Evolutionary conservation across 2,113 vertebrate genomes (phyloP).

Genomic region (Osmerus eperlanus): DNA sequence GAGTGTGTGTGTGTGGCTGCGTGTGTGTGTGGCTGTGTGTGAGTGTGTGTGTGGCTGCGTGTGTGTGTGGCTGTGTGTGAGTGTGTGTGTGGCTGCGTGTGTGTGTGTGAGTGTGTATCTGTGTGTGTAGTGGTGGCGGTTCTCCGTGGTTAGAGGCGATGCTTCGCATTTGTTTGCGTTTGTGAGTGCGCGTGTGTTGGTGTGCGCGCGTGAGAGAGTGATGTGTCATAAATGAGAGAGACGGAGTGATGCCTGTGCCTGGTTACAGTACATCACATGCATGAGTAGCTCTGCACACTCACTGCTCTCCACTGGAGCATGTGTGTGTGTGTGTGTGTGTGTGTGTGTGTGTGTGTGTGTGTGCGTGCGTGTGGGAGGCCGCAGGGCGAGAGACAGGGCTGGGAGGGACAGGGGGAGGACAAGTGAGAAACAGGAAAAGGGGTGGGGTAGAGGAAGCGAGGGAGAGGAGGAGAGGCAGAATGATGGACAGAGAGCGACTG

Average conservation of each 20-base stretch:
- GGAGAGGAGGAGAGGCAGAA: background rate
- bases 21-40: conserved; percentile 16
- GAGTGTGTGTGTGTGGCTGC: conserved; percentile 25
- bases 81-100: background rate
- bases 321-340: background rate
- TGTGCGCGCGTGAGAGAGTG: no score
- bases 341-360: background rate
- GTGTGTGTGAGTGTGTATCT: background rate
- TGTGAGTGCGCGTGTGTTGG: background rate
- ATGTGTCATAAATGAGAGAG: no score
- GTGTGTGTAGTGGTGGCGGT: background rate
- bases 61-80: background rate
- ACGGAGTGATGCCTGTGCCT: no score
- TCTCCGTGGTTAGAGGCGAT: background rate
- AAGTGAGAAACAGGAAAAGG: background rate
- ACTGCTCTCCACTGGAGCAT: background rate
- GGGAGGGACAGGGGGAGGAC: background rate
- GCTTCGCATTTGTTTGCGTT: no score
- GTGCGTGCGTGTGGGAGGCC: background rate
- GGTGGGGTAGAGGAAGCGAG: background rate
- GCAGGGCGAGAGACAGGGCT: background rate
- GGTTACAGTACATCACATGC: no score
- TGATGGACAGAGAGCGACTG: background rate
- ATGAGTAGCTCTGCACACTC: no score
- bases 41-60: background rate